Evolutionary conservation across 2,888 invertebrate genomes (phyloP), one percentile per base, ranked within the genome.

Genomic region (Labia minor): DNA sequence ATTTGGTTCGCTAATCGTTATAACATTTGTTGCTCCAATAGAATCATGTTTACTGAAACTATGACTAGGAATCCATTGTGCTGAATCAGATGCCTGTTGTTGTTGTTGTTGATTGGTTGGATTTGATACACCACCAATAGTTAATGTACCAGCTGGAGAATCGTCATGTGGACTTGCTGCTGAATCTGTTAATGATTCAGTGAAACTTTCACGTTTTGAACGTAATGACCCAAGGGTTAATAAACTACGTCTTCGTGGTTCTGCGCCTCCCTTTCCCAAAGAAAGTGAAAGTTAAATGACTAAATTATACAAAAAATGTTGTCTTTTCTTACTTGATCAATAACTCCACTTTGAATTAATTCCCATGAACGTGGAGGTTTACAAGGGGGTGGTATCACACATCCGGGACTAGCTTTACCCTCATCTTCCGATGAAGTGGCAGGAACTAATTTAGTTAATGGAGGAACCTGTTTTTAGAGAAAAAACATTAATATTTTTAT

Each of bases 291-390:
- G 19, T 21, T 1, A n/a, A 21, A 11, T 14, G 19, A 64, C 19
- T 2, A 33, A 6, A 64, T 14, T 21, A 21, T 16, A 6, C 2
- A 8, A 8, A 33, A 33, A n/a, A n/a, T n/a, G n/a, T n/a, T n/a
- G n/a, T 26, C 26, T 6, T 26, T 26, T 19, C 49, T 21, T 70
- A 73, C 72, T 70, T 71, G 70, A 69, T 74, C 74, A 62, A 74
- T 74, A 67, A 74, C 73, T 37, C 74, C 74, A 26, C 75, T 72
- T 69, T 75, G 74, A 65, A 75, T 73, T 4, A 75, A 71, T 68
- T 75, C 74, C 75, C 75, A 76, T 63, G 75, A 75, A 19, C 74
- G 70, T 14, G 75, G 75, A 11, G 75, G 75, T 68, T 75, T 73
- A 20, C 74, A 71, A 1, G 75, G 72, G 37, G 75, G 75, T 21